phyloP scores from a whole-genome alignment of 2,797 vertebrate species.

The Petrocephalus sullivani region DNA sequence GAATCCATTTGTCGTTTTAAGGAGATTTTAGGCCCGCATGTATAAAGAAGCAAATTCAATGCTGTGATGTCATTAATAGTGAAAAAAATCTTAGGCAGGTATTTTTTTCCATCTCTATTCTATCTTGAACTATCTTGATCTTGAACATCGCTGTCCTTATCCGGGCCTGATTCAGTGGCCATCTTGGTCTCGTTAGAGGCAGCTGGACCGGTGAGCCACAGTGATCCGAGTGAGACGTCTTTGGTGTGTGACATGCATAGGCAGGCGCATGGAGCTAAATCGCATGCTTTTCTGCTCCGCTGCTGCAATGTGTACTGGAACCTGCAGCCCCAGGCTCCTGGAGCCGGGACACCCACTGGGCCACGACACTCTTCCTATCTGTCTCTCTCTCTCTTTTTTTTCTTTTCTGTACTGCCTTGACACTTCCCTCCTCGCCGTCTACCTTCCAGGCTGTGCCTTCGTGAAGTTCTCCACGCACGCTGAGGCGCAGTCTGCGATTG shows the following conservation, averaged over 20 bases:
- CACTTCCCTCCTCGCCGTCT: neutral
- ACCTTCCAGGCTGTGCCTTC: conserved; percentile 81
- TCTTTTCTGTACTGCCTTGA: conserved; percentile 30
- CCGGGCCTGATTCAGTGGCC: neutral
- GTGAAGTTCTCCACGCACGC: conserved; percentile 96
- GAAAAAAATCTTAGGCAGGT: neutral
- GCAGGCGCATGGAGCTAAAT: conserved; percentile 62
- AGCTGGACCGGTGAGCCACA: neutral
- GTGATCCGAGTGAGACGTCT: conserved; percentile 25
- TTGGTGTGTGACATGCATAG: conserved; percentile 58
- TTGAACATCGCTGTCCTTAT: neutral
- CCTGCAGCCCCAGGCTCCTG: conserved; percentile 52
- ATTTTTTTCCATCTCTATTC: neutral
- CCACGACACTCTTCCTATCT: conserved; percentile 44
- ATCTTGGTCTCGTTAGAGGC: neutral
- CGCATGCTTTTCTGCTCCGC: conserved; percentile 66
- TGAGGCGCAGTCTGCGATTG: conserved; percentile 94
- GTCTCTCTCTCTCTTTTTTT: conserved; percentile 14
- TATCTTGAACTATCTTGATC: neutral
- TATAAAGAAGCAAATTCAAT: conserved; percentile 36
- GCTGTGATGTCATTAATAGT: conserved; percentile 47
- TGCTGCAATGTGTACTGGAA: conserved; percentile 54
- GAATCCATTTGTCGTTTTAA: neutral
- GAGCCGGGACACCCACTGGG: conserved; percentile 52
- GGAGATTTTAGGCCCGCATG: neutral